Percentiles rank a stretch among this genome's conserved stretches.
These are phyloP conservation scores for Saccostrea cuccullata DNA, from an alignment of 1,140 invertebrate genomes.

Conservation along the genomic window DNA sequence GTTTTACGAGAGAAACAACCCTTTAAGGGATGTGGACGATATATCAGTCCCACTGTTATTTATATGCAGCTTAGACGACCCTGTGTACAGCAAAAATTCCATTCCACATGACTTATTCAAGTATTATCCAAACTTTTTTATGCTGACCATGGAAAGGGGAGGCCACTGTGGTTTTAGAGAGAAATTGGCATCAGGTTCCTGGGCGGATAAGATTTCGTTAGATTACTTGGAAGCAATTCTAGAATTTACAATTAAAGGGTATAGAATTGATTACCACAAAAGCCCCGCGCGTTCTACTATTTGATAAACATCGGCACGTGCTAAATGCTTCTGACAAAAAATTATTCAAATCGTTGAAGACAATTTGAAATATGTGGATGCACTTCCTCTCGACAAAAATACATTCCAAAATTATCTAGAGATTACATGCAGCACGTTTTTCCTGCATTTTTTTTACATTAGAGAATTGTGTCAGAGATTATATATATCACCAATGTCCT, in stretches of 20 bases:
- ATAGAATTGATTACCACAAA: constrained; percentile 62
- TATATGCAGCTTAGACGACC: constrained; percentile 73
- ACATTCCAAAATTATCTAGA: constrained; percentile 1
- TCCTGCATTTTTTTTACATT: background rate
- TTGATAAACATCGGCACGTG: constrained; percentile 40
- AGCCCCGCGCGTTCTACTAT: constrained; percentile 60
- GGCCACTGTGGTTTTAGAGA: constrained; percentile 74
- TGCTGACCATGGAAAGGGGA: constrained; percentile 66
- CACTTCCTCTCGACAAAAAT: constrained; percentile 2
- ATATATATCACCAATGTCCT: background rate
- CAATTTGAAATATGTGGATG: constrained; percentile 19
- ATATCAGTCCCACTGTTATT: constrained; percentile 72
- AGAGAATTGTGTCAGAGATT: background rate
- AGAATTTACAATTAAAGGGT: constrained; percentile 65
- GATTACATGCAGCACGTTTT: background rate
- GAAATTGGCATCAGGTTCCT: constrained; percentile 56
- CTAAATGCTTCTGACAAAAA: constrained; percentile 24
- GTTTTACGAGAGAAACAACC: constrained; percentile 74
- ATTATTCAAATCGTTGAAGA: constrained; percentile 1
- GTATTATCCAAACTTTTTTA: constrained; percentile 73
- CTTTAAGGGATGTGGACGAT: constrained; percentile 73
- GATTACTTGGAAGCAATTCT: constrained; percentile 69
- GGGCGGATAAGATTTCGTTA: constrained; percentile 66
- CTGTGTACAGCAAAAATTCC: constrained; percentile 61
- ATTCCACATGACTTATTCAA: constrained; percentile 74